Evolutionary conservation across 2,888 invertebrate genomes (phyloP).

Genomic region (Dioctria rufipes): DNA sequence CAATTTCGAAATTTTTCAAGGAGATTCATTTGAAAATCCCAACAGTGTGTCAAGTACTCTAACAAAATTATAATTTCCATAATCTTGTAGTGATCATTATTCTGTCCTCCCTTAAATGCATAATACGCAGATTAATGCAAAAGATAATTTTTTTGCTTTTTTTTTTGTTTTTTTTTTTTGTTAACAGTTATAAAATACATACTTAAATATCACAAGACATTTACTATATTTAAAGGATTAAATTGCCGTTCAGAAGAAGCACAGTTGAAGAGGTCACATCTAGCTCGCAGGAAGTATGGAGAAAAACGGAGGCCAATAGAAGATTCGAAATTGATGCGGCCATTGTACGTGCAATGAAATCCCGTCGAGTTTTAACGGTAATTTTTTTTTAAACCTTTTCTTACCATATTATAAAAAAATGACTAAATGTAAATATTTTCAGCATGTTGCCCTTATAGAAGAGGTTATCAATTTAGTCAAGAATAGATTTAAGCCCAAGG

Average conservation of each 20-base stretch:
- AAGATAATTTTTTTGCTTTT: too few relatives aligned
- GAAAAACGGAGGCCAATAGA: not conserved
- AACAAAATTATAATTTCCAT: too few relatives aligned
- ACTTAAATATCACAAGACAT: too few relatives aligned
- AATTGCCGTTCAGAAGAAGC: not conserved
- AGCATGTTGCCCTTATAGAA: not conserved
- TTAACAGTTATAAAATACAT: too few relatives aligned
- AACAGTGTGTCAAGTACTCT: too few relatives aligned
- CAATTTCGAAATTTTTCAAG: too few relatives aligned
- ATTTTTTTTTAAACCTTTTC: not conserved
- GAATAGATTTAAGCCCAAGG: conserved; percentile 6
- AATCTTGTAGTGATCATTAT: too few relatives aligned
- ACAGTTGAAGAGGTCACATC: not conserved
- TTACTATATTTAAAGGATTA: conserved; percentile 4
- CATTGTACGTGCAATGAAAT: conserved; percentile 21
- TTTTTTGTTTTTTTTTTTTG: too few relatives aligned
- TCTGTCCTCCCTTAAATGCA: too few relatives aligned
- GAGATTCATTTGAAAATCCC: too few relatives aligned
- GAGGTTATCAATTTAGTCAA: conserved; percentile 1
- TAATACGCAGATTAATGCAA: too few relatives aligned
- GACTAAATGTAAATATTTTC: not conserved
- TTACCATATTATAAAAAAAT: not conserved
- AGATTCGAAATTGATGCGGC: conserved; percentile 11
- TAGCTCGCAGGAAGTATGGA: not conserved
- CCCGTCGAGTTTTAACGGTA: not conserved